Percentiles rank a stretch among this genome's conserved stretches.
Conservation (phyloP, 2,113 vertebrate genomes). For the Copsychus sechellarum region DNA sequence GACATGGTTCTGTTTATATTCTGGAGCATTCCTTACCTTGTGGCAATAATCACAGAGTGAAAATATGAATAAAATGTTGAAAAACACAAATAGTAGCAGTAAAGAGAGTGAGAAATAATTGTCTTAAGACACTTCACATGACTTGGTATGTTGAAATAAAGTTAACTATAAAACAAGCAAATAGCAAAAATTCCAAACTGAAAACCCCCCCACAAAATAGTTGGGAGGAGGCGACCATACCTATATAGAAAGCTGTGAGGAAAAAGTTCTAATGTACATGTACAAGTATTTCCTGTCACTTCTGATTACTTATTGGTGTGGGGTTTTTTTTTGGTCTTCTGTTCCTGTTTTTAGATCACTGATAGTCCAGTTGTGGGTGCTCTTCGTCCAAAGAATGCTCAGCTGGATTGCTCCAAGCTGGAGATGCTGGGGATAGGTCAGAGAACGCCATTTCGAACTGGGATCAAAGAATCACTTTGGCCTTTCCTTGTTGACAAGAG, state of each 20-base stretch:
- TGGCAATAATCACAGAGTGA: background rate
- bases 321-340: background rate
- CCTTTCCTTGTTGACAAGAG: constrained; percentile 93
- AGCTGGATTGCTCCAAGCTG: constrained; percentile 88
- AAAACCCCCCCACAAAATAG: background rate
- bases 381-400: constrained; percentile 85
- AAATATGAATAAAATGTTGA: background rate
- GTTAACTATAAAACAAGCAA: background rate
- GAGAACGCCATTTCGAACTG: constrained; percentile 82
- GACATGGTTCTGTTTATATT: background rate
- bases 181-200: background rate
- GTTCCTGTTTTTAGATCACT: constrained; percentile 78
- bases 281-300: background rate
- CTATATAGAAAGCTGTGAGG: background rate
- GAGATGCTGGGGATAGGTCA: constrained; percentile 88
- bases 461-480: constrained; percentile 90
- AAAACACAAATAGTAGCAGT: background rate
- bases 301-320: background rate
- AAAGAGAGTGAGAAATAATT: background rate
- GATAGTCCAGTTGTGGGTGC: constrained; percentile 84
- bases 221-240: background rate
- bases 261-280: background rate
- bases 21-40: background rate
- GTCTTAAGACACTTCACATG: rapidly evolving
- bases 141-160: background rate